These are phyloP conservation scores for Desmodus rotundus DNA, from an alignment of 2,113 vertebrate species.

Conservation along the genomic window DNA sequence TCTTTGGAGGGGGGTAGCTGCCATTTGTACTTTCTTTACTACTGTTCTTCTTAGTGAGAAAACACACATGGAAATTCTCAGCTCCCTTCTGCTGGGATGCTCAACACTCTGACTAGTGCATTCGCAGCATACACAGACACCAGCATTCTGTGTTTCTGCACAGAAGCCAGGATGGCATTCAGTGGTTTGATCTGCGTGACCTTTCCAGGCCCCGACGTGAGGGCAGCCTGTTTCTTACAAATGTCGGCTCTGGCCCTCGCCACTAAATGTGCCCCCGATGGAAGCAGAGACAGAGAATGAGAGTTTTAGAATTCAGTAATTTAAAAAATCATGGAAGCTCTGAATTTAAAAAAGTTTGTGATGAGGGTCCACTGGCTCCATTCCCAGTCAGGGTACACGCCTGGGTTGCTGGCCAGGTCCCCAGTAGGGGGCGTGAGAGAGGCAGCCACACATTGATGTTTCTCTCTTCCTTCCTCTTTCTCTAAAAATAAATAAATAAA, in stretches of 20 bases:
- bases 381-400: no score
- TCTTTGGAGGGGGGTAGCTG: neutral
- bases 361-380: no score
- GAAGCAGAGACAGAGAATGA: neutral
- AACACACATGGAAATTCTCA: neutral
- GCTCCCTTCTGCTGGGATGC: neutral
- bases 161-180: neutral
- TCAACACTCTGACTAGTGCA: neutral
- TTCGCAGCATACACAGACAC: neutral
- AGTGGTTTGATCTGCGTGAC: neutral
- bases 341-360: neutral
- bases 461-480: no score
- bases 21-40: neutral
- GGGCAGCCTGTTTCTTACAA: neutral
- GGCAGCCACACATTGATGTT: no score
- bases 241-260: neutral
- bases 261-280: neutral
- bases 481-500: no score
- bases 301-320: neutral
- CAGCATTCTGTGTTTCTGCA: neutral
- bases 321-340: neutral
- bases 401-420: no score
- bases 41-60: neutral
- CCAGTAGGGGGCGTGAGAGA: no score
- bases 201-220: neutral